Conservation (phyloP, 2,888 invertebrate genomes). For the Mongoloraphidia duomilia region DNA sequence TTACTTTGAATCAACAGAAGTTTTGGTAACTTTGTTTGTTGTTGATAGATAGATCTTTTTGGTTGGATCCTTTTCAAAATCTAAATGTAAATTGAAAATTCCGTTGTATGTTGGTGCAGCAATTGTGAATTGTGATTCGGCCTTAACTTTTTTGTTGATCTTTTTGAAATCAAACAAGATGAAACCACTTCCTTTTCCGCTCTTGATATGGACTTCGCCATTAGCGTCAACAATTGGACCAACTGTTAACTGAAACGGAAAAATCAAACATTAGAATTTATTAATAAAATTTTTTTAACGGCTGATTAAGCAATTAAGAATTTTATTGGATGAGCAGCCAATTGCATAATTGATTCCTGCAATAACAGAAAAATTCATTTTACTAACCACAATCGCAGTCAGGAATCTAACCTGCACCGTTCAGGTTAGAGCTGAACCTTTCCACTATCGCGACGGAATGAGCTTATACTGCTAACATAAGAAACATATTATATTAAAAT, state of each 20-base stretch:
- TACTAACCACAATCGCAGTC: no score
- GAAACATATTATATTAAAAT: slow-evolving; percentile 12
- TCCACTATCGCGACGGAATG: no score
- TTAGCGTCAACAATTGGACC: slow-evolving; percentile 40
- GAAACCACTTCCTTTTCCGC: slow-evolving; percentile 48
- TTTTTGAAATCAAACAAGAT: slow-evolving; percentile 42
- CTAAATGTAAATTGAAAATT: slow-evolving; percentile 46
- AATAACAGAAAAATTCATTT: no score
- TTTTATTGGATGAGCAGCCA: no score
- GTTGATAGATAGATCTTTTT: slow-evolving; percentile 53
- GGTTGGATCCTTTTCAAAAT: slow-evolving; percentile 53
- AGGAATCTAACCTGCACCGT: no score
- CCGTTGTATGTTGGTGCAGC: slow-evolving; percentile 45
- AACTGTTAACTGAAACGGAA: slow-evolving; percentile 30
- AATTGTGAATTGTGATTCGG: slow-evolving; percentile 44
- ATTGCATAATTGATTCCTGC: no score
- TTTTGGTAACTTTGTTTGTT: slow-evolving; percentile 36
- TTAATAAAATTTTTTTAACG: no score
- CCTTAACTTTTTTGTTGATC: slow-evolving; percentile 43
- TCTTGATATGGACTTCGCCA: slow-evolving; percentile 46
- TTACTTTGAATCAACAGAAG: slow-evolving; percentile 46
- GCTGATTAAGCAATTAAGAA: no score
- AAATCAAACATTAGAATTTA: not conserved
- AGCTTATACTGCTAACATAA: no score
- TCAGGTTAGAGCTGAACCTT: no score